Evolutionary conservation across 92 coral and sea anemone species (phyloP), one percentile per base, ranked within the genome.

Genomic region (Diadumene lineata): DNA sequence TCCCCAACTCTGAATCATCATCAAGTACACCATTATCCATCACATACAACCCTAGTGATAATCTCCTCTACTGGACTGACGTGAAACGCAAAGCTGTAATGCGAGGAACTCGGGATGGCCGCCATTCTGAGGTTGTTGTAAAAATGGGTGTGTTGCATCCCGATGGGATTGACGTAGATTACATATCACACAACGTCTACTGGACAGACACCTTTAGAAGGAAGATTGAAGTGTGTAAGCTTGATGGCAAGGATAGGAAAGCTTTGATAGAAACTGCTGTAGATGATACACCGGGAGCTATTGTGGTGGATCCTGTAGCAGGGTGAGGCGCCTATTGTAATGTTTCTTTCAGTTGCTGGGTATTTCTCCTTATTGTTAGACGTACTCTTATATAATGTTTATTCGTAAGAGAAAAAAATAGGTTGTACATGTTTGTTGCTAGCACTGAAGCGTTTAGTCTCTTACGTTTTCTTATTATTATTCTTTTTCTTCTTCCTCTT

Each of bases 281-380:
- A 25, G 83, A 83, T 27, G 62, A 64, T n/a, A n/a, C n/a, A 43
- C 96, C 96, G 0, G 58, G 88, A 18, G 89, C 81, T 8, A 30
- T 90, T 30, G 83, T 75, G 11, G 70, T 90, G n/a, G 76, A 82
- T 72, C 88, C 96, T 22, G 68, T 69, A 15, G 81, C 83, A 66
- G 96, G 96, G 96, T 90, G 56, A 44, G 83, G 33, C 1, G 27
- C 24, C n/a, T n/a, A n/a, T n/a, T n/a, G n/a, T n/a, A n/a, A n/a
- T n/a, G n/a, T n/a, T n/a, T n/a, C n/a, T n/a, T n/a, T n/a, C n/a
- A n/a, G n/a, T n/a, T n/a, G n/a, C n/a, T n/a, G n/a, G n/a, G n/a
- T n/a, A n/a, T n/a, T n/a, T n/a, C n/a, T n/a, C n/a, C n/a, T n/a
- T n/a, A n/a, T n/a, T n/a, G n/a, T n/a, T n/a, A n/a, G n/a, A n/a